Conservation (phyloP, 1,140 invertebrate species). For the Vanessa atalanta region DNA sequence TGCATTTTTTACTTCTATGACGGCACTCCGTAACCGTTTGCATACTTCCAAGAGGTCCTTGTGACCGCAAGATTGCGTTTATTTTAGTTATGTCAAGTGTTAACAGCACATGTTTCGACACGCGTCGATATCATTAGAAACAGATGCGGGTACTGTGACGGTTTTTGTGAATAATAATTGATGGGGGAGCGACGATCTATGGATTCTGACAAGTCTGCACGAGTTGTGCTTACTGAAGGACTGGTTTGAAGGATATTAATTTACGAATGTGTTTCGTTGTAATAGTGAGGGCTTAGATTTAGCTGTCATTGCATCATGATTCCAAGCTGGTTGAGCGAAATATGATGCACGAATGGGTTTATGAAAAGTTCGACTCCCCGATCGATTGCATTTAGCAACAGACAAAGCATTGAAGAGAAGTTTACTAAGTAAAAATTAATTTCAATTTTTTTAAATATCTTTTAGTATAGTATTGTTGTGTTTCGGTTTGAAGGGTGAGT, state of each 20-base stretch:
- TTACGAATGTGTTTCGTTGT: not conserved
- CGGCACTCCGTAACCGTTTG: not conserved
- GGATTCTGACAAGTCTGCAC: slow-evolving; percentile 25
- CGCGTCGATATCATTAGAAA: slow-evolving; percentile 45
- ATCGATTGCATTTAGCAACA: too few species aligned
- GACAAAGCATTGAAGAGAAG: too few species aligned
- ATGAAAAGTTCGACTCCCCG: too few species aligned
- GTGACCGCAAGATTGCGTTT: slow-evolving; percentile 1
- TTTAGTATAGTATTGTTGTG: too few species aligned
- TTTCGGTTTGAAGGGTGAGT: too few species aligned
- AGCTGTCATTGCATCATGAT: not conserved
- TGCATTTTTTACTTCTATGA: not conserved
- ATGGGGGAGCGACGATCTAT: slow-evolving; percentile 40
- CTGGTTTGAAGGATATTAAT: not conserved
- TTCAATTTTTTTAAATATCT: too few species aligned
- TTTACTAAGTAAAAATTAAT: too few species aligned
- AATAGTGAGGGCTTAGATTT: not conserved
- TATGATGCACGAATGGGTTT: too few species aligned
- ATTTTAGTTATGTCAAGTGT: not conserved
- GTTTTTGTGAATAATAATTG: slow-evolving; percentile 38
- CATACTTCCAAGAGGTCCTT: not conserved
- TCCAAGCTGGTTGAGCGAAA: too few species aligned
- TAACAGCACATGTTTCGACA: slow-evolving; percentile 2
- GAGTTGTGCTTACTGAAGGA: not conserved
- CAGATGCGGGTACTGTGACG: slow-evolving; percentile 40